These are phyloP conservation scores for Sisor rabdophorus DNA, from an alignment of 2,113 vertebrate genomes.

Conservation along the genomic window DNA sequence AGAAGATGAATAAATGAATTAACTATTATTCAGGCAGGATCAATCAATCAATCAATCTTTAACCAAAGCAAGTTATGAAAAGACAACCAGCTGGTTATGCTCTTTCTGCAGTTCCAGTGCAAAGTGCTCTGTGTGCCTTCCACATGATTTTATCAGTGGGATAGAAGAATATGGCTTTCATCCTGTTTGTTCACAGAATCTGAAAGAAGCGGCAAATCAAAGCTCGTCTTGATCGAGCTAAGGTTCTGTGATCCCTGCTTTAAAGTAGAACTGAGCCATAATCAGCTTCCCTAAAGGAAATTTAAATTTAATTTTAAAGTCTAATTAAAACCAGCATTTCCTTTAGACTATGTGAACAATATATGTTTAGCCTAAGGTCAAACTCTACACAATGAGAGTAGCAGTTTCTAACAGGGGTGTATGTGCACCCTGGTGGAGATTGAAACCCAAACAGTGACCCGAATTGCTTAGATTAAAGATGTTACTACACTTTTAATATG, in stretches of 20 bases:
- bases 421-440: not conserved
- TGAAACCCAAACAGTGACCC: no score
- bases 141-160: slow-evolving; percentile 4
- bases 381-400: not conserved
- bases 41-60: not conserved
- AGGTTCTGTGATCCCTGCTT: slow-evolving; percentile 10
- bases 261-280: not conserved
- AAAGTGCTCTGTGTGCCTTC: slow-evolving; percentile 13
- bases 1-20: no score
- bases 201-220: slow-evolving; percentile 22
- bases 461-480: no score
- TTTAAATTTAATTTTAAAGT: no score
- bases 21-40: no score
- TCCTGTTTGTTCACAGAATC: not conserved
- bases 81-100: no score
- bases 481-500: no score
- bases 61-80: not conserved
- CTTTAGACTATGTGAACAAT: no score
- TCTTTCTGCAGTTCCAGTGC: slow-evolving; percentile 21
- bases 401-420: not conserved
- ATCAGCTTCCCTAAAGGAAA: no score
- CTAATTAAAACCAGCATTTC: no score
- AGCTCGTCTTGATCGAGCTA: not conserved
- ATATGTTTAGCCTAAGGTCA: not conserved
- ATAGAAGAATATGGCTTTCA: not conserved